Evolutionary conservation across 1,140 invertebrate genomes (phyloP), one percentile per base, ranked within the genome.

Genomic region (Zaprionus camerounensis): DNA sequence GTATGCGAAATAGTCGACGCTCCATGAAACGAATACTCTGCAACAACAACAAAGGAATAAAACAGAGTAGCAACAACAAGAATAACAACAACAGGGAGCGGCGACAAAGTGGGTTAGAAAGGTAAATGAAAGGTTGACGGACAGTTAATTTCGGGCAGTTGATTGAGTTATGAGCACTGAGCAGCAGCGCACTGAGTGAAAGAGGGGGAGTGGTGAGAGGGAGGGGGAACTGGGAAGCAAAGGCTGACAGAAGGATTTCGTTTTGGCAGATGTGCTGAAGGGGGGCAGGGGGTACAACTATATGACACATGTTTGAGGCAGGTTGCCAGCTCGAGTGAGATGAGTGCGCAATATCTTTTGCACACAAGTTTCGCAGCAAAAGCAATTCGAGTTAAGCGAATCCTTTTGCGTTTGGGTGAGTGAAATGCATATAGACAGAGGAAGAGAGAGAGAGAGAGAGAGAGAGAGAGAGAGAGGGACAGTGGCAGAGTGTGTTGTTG

Each of bases 141-240:
- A 76, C 73, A 76, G 73, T 76, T 76, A 76, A 76, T 76, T 76
- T 76, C 69, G 73, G 73, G 44, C 73, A 76, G 73, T 76, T 76
- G 73, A 76, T 76, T 76, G 73, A 76, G 73, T 76, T 76, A 76
- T 76, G 73, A 76, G 68, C 73, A 71, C 55, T 22, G 20, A 68
- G 15, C 7, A 55, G 5, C 38, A 46, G 13, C 36, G 5, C 12
- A 38, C 13, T 38, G 41, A 17, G 6, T 26, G 26, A 3, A 7
- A n/a, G 24, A 11, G 64, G 12, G 5, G 24, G n/a, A 26, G 34
- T 0, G 7, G 34, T 5, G 26, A 7, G 26, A 3, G 38, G 4
- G 26, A 28, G 7, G 28, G 28, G 7, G 7, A 7, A 9, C 6
- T 7, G 28, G 28, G 6, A 7, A 5, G 28, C 3, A 44, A 53